Conservation (phyloP, 35 echinoderm and acorn worm genomes). For the Apostichopus japonicus region DNA sequence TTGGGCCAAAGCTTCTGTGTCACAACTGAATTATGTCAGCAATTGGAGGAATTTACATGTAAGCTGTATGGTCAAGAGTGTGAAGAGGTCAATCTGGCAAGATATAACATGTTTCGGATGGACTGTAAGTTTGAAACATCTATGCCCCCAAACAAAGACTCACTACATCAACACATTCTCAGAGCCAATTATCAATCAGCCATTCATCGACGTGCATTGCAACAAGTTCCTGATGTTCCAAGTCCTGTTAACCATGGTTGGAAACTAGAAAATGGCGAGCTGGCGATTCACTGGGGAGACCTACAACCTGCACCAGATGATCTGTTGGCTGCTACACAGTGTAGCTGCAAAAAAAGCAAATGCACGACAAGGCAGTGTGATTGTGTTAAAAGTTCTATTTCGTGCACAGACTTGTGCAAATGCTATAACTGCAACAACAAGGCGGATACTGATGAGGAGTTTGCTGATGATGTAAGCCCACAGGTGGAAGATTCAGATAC, state of each 20-base stretch:
- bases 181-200: conserved; percentile 67
- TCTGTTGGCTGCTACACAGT: conserved; percentile 18
- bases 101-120: conserved; percentile 59
- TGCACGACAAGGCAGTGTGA: too few relatives aligned
- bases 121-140: conserved; percentile 50
- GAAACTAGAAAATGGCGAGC: conserved; percentile 23
- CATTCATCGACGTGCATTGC: conserved; percentile 53
- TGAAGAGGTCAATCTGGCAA: conserved; percentile 8
- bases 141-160: conserved; percentile 65
- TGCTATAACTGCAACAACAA: too few relatives aligned
- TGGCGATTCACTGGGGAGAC: conserved; percentile 57
- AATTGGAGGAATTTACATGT: conserved; percentile 31
- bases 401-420: too few relatives aligned
- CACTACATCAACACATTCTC: neutral
- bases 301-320: conserved; percentile 53
- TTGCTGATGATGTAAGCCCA: too few relatives aligned
- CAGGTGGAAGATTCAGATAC: too few relatives aligned
- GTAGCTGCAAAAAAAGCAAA: too few relatives aligned
- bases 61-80: conserved; percentile 23
- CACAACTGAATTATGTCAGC: neutral
- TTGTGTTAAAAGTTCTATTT: too few relatives aligned
- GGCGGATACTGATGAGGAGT: too few relatives aligned
- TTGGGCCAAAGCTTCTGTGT: conserved; percentile 1
- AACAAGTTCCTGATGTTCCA: conserved; percentile 14
- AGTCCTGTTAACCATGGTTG: conserved; percentile 44